These are phyloP conservation scores for roundworm (Caenorhabditis elegans) DNA, from an alignment of 1,140 invertebrate genomes.

Conservation along the genomic window DNA sequence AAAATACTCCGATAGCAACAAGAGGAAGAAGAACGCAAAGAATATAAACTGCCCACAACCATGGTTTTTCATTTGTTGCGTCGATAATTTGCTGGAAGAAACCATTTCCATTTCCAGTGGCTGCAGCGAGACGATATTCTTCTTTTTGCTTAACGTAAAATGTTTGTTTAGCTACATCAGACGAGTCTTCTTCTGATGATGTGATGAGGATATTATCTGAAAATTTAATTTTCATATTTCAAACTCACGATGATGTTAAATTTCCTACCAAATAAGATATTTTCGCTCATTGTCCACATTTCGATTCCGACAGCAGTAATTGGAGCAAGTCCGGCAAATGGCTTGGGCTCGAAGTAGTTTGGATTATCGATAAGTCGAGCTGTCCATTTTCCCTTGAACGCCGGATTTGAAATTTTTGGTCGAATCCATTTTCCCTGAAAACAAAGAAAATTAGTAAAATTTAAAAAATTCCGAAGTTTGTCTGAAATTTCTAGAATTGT, in stretches of 20 bases:
- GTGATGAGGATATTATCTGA: slow-evolving; percentile 88
- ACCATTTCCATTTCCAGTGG: neutral
- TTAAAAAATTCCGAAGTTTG: neutral
- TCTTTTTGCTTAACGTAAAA: slow-evolving; percentile 80
- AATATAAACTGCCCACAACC: slow-evolving; percentile 83
- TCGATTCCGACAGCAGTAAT: slow-evolving; percentile 94
- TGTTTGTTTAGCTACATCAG: slow-evolving; percentile 79
- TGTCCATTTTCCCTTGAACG: slow-evolving; percentile 81
- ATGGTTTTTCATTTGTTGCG: slow-evolving; percentile 75
- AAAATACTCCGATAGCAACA: slow-evolving; percentile 78
- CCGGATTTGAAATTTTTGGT: slow-evolving; percentile 76
- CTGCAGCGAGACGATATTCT: slow-evolving; percentile 74
- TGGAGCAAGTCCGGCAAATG: slow-evolving; percentile 82
- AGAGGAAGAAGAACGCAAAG: slow-evolving; percentile 78
- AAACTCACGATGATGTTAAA: neutral
- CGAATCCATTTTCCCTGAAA: slow-evolving; percentile 93
- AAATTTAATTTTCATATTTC: neutral
- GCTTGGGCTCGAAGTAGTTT: slow-evolving; percentile 87
- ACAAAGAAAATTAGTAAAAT: slow-evolving; percentile 67
- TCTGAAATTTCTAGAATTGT: neutral
- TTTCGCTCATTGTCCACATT: slow-evolving; percentile 94
- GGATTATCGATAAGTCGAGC: slow-evolving; percentile 92
- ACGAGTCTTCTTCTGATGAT: slow-evolving; percentile 78
- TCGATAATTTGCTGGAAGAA: slow-evolving; percentile 34
- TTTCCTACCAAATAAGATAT: slow-evolving; percentile 75